Conservation (phyloP, 2,888 invertebrate species). For the Aricia artaxerxes region DNA sequence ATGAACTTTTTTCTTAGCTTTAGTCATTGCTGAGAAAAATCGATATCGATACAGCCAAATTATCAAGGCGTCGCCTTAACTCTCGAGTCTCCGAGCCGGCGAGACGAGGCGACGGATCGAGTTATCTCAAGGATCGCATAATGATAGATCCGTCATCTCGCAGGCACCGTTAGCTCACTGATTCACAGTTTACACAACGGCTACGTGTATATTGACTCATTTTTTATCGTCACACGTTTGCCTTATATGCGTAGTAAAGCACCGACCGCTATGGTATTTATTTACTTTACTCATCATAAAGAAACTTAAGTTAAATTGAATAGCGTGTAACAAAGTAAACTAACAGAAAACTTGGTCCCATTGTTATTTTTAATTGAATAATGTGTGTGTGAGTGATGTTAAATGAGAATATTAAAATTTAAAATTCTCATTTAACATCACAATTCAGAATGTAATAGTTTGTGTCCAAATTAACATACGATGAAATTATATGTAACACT, state of each 20-base stretch:
- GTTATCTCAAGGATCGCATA: conserved; percentile 19
- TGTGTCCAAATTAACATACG: conserved; percentile 21
- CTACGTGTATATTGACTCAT: conserved; percentile 4
- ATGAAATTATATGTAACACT: conserved; percentile 27
- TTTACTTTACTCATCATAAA: background rate
- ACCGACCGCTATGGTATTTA: conserved; percentile 1
- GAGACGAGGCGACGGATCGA: background rate
- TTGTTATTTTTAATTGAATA: no score
- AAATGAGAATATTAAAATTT: no score
- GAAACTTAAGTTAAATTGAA: background rate
- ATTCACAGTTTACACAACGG: background rate
- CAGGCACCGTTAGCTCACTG: conserved; percentile 22
- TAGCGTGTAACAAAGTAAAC: background rate
- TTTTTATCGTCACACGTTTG: conserved; percentile 7
- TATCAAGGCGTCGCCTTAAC: background rate
- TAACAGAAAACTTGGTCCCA: background rate
- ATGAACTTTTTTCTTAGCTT: no score
- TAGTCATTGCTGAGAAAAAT: no score
- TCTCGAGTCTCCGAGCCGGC: background rate
- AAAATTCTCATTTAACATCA: background rate
- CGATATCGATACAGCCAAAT: no score
- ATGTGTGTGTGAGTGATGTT: no score
- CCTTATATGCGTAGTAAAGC: background rate
- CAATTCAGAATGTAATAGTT: background rate
- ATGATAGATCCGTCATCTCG: conserved; percentile 21